A percentile compares a stretch with the other conserved stretches of the same genome.
Conservation (phyloP, 2,113 vertebrate species). For the Castor canadensis region DNA sequence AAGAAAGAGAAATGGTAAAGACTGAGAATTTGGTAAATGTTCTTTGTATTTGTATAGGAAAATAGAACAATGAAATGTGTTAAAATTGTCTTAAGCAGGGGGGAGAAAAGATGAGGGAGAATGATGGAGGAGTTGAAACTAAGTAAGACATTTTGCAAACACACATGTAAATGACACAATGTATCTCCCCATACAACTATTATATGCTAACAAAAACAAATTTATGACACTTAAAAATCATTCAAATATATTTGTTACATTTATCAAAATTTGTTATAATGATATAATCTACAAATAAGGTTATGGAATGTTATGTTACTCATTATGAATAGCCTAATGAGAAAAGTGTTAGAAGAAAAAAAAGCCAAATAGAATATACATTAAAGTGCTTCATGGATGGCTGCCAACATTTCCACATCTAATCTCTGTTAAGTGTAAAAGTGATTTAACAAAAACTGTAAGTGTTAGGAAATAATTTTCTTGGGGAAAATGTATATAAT, state of each 20-base stretch:
- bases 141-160: too few species aligned
- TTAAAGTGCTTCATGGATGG: background rate
- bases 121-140: too few species aligned
- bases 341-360: slow-evolving; percentile 26
- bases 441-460: slow-evolving; percentile 56
- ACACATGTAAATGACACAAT: too few species aligned
- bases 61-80: too few species aligned
- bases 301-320: background rate
- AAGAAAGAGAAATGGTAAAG: too few species aligned
- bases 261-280: background rate
- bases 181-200: too few species aligned
- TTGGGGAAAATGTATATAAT: background rate
- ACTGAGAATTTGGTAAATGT: too few species aligned
- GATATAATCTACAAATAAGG: background rate
- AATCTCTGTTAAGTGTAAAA: background rate
- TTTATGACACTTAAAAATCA: too few species aligned
- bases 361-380: background rate
- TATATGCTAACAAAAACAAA: too few species aligned
- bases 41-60: too few species aligned
- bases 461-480: slow-evolving; percentile 41
- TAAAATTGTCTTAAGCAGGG: too few species aligned
- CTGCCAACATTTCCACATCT: background rate
- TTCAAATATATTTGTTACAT: background rate
- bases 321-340: slow-evolving; percentile 5
- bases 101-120: too few species aligned